Base-by-base conservation (phyloP, 1,140 invertebrate species). In the Bombus confusus region DNA sequence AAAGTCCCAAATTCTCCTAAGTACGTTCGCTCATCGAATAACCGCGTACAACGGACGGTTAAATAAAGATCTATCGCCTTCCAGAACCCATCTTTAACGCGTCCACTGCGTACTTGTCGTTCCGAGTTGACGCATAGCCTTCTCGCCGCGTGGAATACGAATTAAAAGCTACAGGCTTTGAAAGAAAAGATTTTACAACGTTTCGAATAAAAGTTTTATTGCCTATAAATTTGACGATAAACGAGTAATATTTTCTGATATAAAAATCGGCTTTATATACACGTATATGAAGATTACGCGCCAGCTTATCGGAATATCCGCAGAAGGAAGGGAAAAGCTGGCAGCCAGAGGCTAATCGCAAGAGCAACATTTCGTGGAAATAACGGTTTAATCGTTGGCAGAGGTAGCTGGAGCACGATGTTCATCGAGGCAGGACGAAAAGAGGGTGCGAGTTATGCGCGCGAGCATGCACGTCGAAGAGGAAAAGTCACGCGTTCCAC, bases 401-500 rank as follows among this genome's bases (percentile, higher is more conserved):
- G 22, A 25, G 28, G 28, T 31, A 25, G 22, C 28, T 64, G 15
- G 22, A 15, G 37, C 28, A 10, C 25, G 31, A 12, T 18, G 78
- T 80, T 71, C 66, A 15, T 25, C 47, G 28, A 73, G 22, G n/a
- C 69, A 31, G 0, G n/a, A 73, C 37, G 47, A 8, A 59, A 28
- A 43, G 52, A n/a, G 68, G 31, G 25, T 59, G 34, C 59, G n/a
- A 72, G 13, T 18, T 22, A 28, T n/a, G 31, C 9, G 18, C 59
- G 59, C 28, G 37, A 5, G 13, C 25, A 2, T 73, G 13, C 8
- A 62, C 57, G 80, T 41, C 71, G 71, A 75, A 64, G 57, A 66
- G 41, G 71, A 82, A 82, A 82, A 82, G 71, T 82, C 62, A 34
- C 4, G 10, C 34, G 43, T 39, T 66, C 18, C 8, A 13, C 43